phyloP scores from a whole-genome alignment of 2,888 invertebrate genomes.

The Tinea pellionella region DNA sequence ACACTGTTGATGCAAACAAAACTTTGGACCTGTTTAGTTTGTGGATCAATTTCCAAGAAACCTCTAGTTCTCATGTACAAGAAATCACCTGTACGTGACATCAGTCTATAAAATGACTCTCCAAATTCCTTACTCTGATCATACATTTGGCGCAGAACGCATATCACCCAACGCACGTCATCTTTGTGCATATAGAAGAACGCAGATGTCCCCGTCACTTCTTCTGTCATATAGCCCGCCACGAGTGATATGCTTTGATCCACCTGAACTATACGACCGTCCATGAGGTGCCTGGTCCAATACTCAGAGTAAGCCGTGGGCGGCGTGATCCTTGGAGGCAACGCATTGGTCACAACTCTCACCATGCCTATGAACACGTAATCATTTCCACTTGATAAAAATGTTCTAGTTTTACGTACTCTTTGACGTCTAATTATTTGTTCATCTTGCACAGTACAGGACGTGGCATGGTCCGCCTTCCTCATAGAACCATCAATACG shows the following conservation, averaged over 20 bases:
- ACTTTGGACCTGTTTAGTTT: slow-evolving; percentile 81
- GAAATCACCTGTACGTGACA: slow-evolving; percentile 84
- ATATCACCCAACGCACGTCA: slow-evolving; percentile 89
- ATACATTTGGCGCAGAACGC: slow-evolving; percentile 90
- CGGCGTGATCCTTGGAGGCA: slow-evolving; percentile 73
- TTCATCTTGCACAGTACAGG: slow-evolving; percentile 60
- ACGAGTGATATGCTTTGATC: slow-evolving; percentile 92
- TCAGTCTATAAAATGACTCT: slow-evolving; percentile 86
- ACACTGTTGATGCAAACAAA: slow-evolving; percentile 89
- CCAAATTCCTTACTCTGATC: slow-evolving; percentile 86
- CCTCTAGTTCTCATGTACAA: slow-evolving; percentile 88
- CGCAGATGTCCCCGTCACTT: slow-evolving; percentile 88
- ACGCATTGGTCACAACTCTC: slow-evolving; percentile 67
- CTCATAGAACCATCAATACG: slow-evolving; percentile 75
- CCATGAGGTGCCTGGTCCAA: slow-evolving; percentile 87
- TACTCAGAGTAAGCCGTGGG: slow-evolving; percentile 82
- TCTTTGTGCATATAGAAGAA: slow-evolving; percentile 92
- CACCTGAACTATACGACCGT: slow-evolving; percentile 89
- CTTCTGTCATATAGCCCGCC: slow-evolving; percentile 89
- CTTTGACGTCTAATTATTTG: slow-evolving; percentile 58
- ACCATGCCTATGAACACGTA: slow-evolving; percentile 80
- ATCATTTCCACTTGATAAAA: slow-evolving; percentile 71
- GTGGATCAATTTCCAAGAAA: slow-evolving; percentile 83
- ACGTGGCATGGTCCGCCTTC: slow-evolving; percentile 69
- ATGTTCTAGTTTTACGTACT: slow-evolving; percentile 62